Evolutionary conservation across 2,797 vertebrate genomes (phyloP).

Genomic region (Chloroceryle inda): DNA sequence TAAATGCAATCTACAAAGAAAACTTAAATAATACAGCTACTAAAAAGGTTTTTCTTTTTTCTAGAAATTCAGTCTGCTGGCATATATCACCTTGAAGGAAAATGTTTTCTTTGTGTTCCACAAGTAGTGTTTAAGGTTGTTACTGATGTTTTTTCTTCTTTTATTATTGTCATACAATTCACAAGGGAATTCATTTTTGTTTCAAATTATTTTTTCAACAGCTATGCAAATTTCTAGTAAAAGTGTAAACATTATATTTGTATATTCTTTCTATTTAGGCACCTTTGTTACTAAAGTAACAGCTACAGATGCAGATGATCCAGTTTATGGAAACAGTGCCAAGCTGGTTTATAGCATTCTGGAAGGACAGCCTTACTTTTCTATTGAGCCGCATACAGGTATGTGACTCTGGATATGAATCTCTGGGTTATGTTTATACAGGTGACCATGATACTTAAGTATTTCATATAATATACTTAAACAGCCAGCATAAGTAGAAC

Average conservation of each 20-base stretch:
- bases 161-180: not conserved
- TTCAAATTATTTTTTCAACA: not conserved
- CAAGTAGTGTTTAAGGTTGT: not conserved
- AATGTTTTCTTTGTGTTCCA: conserved; percentile 1
- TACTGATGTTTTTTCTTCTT: not conserved
- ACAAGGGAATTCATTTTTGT: not conserved
- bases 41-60: conserved; percentile 25
- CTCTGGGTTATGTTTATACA: not conserved
- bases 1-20: conserved; percentile 66
- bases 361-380: conserved; percentile 98
- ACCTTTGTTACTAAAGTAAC: conserved; percentile 95
- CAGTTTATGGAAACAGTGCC: conserved; percentile 97
- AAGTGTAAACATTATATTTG: conserved; percentile 35
- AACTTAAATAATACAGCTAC: conserved; percentile 60
- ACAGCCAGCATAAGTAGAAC: not conserved
- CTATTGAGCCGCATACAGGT: conserved; percentile 96
- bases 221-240: not conserved
- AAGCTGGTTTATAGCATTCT: conserved; percentile 97
- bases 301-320: conserved; percentile 96
- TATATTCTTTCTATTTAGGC: conserved; percentile 80
- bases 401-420: conserved; percentile 38
- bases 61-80: not conserved
- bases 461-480: not conserved
- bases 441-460: fast-evolving
- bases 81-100: conserved; percentile 5